phyloP scores from a whole-genome alignment of 1,140 invertebrate species.

The Magallana ariakensis region DNA sequence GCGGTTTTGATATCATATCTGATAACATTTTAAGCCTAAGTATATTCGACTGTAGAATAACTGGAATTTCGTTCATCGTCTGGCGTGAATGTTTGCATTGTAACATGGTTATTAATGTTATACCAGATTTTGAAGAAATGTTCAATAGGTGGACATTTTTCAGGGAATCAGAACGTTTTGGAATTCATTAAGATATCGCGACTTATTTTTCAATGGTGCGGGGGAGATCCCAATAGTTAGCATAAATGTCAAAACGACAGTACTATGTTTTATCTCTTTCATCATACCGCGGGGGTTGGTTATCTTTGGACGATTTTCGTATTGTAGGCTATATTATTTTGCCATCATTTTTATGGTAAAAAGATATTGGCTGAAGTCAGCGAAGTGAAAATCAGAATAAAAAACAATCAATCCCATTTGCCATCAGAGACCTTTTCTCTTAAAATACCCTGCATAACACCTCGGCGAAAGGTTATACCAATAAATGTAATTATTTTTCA shows the following conservation, averaged over 20 bases:
- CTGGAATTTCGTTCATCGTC: no score
- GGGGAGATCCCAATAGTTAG: no score
- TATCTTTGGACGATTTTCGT: neutral
- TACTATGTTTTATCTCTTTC: neutral
- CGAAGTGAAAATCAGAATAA: neutral
- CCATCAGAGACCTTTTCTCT: neutral
- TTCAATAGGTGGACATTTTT: no score
- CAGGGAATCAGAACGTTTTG: no score
- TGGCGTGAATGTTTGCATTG: no score
- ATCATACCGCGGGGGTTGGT: neutral
- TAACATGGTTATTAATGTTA: no score
- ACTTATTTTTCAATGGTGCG: no score
- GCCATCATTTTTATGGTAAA: neutral
- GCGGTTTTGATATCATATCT: slow-evolving; percentile 12
- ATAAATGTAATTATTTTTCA: slow-evolving; percentile 48
- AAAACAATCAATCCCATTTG: slow-evolving; percentile 17
- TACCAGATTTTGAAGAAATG: no score
- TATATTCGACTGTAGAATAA: no score
- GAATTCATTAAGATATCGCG: no score
- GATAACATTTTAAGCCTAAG: neutral
- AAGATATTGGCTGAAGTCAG: neutral
- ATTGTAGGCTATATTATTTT: neutral
- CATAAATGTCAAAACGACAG: neutral
- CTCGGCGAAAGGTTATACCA: slow-evolving; percentile 37
- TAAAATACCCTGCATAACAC: slow-evolving; percentile 11